Percentiles rank a stretch among this genome's conserved stretches.
These are phyloP conservation scores for Tympanuchus pallidicinctus DNA, from an alignment of 2,113 vertebrate species.

Conservation along the genomic window DNA sequence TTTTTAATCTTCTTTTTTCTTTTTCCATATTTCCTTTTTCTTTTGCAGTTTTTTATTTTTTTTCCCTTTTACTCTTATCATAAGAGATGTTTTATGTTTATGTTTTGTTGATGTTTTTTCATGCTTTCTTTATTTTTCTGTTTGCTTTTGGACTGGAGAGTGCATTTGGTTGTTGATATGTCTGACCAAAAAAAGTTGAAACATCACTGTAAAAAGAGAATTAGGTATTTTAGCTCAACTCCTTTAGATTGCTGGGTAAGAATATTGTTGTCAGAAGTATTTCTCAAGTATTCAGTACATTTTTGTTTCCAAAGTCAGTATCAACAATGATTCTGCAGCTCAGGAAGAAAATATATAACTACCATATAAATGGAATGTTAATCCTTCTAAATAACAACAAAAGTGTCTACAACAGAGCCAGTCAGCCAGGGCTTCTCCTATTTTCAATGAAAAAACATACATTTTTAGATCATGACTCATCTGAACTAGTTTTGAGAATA, in stretches of 20 bases:
- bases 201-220: not conserved
- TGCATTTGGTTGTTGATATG: not conserved
- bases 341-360: not conserved
- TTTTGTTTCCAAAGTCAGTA: not conserved
- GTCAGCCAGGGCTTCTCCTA: not conserved
- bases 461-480: not conserved
- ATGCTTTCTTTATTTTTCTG: not conserved
- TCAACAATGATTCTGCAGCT: not conserved
- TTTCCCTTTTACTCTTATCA: not conserved
- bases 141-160: rapidly evolving
- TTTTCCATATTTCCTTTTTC: too few relatives aligned
- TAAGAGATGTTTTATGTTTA: not conserved
- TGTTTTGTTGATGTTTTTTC: not conserved
- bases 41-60: rapidly evolving
- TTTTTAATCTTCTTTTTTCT: too few relatives aligned
- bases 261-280: not conserved
- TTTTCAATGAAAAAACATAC: not conserved
- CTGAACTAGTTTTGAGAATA: not conserved
- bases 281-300: not conserved
- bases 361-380: not conserved
- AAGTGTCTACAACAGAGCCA: not conserved
- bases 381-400: not conserved
- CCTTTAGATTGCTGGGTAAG: not conserved
- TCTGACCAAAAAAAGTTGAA: not conserved
- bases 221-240: not conserved